phyloP scores from a whole-genome alignment of 2,888 invertebrate species.

The Stenodema calcarata region DNA sequence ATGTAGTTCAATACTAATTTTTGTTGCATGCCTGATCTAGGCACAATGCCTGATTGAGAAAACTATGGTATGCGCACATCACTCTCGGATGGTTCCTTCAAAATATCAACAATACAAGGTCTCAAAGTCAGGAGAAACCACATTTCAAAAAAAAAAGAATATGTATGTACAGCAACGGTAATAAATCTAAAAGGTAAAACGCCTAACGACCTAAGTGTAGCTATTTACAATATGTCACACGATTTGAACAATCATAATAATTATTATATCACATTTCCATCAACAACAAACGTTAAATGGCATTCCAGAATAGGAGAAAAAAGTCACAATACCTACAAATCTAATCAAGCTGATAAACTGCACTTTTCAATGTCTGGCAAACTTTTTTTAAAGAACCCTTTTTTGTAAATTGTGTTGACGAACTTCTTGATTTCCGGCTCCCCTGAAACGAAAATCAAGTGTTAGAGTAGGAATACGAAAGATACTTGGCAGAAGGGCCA shows the following conservation, averaged over 20 bases:
- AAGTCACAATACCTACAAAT: background rate
- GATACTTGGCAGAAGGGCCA: too few species aligned
- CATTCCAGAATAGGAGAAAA: background rate
- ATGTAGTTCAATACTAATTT: too few species aligned
- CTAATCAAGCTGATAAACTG: conserved; percentile 16
- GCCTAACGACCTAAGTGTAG: background rate
- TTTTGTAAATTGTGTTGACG: conserved; percentile 53
- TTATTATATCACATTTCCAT: background rate
- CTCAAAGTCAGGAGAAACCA: background rate
- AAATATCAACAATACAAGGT: too few species aligned
- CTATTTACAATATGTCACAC: conserved; percentile 2
- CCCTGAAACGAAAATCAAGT: conserved; percentile 50
- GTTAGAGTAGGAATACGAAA: too few species aligned
- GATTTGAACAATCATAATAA: background rate
- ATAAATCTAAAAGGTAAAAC: background rate
- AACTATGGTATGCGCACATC: too few species aligned
- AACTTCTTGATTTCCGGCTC: conserved; percentile 55
- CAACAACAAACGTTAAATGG: background rate
- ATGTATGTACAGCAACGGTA: background rate
- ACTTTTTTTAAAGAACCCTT: conserved; percentile 49
- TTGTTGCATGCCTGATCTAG: too few species aligned
- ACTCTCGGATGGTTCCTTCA: too few species aligned
- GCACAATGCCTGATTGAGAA: too few species aligned
- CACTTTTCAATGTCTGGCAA: conserved; percentile 50
- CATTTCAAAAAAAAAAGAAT: background rate